Percentiles rank a stretch among this genome's conserved stretches.
Conservation (phyloP, 2,888 invertebrate species). For the Atrina japonica region DNA sequence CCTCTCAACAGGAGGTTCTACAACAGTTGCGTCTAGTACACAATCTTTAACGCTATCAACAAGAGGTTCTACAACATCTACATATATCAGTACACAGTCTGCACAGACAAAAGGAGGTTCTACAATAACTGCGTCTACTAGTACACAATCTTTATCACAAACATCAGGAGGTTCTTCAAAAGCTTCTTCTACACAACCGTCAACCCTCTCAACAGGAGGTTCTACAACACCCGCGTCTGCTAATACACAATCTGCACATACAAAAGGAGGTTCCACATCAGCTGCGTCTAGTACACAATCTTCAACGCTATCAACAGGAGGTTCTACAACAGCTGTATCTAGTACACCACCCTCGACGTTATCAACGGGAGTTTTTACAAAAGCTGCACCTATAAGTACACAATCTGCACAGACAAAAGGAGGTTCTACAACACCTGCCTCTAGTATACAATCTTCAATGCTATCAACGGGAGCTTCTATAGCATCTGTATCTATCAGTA, state of each 20-base stretch:
- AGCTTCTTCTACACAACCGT: no score
- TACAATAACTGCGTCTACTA: neutral
- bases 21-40: neutral
- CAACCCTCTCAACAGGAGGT: neutral
- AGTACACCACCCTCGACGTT: neutral
- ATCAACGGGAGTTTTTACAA: neutral
- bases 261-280: neutral
- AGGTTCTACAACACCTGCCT: neutral
- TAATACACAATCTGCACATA: neutral
- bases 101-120: no score
- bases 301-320: neutral
- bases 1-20: neutral
- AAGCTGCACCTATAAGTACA: neutral
- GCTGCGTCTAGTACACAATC: neutral
- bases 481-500: neutral
- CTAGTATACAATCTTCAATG: neutral
- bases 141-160: neutral
- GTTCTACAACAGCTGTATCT: neutral
- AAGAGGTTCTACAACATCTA: neutral
- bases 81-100: neutral
- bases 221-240: neutral
- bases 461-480: neutral
- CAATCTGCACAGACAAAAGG: no score
- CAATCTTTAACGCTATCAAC: neutral
- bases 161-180: neutral